These are phyloP conservation scores for Diadophis punctatus DNA, from an alignment of 2,113 vertebrate species.

Conservation along the genomic window DNA sequence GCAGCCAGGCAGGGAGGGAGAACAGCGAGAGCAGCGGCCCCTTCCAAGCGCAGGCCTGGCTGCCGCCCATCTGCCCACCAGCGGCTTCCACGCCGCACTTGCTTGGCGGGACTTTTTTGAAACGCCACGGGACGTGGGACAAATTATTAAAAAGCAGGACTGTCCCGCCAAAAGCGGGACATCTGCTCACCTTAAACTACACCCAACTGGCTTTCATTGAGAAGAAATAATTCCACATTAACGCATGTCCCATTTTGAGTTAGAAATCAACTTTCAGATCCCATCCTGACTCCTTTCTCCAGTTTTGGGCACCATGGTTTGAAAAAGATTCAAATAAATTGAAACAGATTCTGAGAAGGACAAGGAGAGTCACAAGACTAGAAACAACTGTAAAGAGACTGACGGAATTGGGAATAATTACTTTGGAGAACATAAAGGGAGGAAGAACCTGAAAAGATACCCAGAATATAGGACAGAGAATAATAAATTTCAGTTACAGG, in stretches of 20 bases:
- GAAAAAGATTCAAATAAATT: neutral
- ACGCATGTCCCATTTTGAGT: neutral
- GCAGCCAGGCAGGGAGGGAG: no score
- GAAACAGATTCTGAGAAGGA: neutral
- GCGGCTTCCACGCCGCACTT: no score
- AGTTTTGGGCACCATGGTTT: neutral
- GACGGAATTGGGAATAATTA: neutral
- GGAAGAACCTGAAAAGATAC: neutral
- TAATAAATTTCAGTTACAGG: neutral
- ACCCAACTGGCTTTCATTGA: neutral
- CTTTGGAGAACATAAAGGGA: neutral
- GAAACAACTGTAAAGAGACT: neutral
- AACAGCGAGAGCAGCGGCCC: no score
- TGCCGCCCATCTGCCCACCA: no score
- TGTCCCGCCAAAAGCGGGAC: no score
- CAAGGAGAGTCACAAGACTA: neutral
- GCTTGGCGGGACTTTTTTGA: no score
- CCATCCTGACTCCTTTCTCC: neutral
- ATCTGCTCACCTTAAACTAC: no score
- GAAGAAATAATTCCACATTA: neutral
- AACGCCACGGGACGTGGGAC: no score
- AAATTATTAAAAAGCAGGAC: no score
- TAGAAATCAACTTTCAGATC: neutral
- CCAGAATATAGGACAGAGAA: neutral
- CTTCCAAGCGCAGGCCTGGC: no score